Conservation (phyloP, 2,113 vertebrate genomes). For the Spermophilus dauricus region DNA sequence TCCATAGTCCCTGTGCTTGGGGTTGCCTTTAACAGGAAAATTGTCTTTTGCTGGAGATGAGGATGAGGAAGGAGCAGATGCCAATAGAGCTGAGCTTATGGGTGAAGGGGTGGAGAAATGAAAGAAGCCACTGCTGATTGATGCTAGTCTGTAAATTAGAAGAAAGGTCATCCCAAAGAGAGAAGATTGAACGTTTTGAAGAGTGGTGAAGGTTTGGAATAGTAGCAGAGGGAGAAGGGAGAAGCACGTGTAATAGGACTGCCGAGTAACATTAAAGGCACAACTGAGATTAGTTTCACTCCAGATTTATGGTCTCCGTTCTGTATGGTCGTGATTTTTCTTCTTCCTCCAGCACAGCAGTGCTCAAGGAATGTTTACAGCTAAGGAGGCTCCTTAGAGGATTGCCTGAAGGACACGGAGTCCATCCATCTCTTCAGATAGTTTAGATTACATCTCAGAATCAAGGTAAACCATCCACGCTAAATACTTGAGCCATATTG, state of each 20-base stretch:
- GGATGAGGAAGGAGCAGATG: neutral
- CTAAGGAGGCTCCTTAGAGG: conserved; percentile 58
- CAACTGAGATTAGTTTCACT: conserved; percentile 77
- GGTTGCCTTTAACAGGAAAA: conserved; percentile 18
- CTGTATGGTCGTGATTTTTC: conserved; percentile 75
- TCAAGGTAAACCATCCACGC: conserved; percentile 72
- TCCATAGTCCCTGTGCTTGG: neutral
- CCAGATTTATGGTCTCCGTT: conserved; percentile 78
- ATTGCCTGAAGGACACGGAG: conserved; percentile 69
- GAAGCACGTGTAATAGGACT: conserved; percentile 49
- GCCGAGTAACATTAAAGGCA: conserved; percentile 52
- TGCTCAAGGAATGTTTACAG: conserved; percentile 71
- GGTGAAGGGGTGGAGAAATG: neutral
- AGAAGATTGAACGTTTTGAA: conserved; percentile 62
- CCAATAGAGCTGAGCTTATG: neutral
- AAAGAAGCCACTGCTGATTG: conserved; percentile 6
- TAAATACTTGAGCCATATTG: conserved; percentile 44
- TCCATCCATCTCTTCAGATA: conserved; percentile 77
- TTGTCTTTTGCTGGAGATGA: neutral
- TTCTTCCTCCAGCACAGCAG: conserved; percentile 56
- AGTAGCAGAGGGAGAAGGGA: conserved; percentile 57
- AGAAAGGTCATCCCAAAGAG: conserved; percentile 49
- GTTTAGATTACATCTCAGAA: conserved; percentile 67
- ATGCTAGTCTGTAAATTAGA: conserved; percentile 29
- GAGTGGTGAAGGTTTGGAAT: conserved; percentile 42